Percentiles rank a stretch among this genome's conserved stretches.
Conservation (phyloP, 2,797 vertebrate genomes). For the Alosa sapidissima region DNA sequence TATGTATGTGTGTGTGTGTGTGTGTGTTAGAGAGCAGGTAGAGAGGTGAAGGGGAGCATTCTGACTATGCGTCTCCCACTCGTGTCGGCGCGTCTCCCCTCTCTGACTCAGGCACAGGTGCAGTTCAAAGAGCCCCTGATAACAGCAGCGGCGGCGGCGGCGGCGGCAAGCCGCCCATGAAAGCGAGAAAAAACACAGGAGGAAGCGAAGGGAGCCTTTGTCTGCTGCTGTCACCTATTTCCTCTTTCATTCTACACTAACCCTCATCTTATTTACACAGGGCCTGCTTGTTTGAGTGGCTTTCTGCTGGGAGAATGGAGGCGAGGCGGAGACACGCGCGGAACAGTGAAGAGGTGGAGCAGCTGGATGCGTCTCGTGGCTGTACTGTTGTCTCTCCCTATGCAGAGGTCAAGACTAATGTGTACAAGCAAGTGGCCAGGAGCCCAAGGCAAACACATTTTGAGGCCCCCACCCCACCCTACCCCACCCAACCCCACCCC, state of each 20-base stretch:
- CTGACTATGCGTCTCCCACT: slow-evolving; percentile 46
- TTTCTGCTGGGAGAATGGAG: not conserved
- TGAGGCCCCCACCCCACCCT: not conserved
- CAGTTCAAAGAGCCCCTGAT: slow-evolving; percentile 71
- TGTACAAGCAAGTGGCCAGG: not conserved
- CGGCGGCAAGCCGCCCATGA: not conserved
- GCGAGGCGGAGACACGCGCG: too few relatives aligned
- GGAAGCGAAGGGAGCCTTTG: not conserved
- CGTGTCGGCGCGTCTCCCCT: slow-evolving; percentile 61
- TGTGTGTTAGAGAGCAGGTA: not conserved
- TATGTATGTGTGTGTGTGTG: not conserved
- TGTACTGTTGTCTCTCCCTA: not conserved
- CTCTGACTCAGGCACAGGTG: slow-evolving; percentile 68
- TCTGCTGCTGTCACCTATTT: not conserved
- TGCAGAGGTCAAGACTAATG: not conserved
- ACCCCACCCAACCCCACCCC: not conserved
- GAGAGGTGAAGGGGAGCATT: not conserved
- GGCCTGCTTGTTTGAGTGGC: not conserved
- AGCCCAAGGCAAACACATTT: not conserved
- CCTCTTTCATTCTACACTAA: not conserved
- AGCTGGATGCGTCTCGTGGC: not conserved
- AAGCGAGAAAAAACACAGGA: slow-evolving; percentile 17
- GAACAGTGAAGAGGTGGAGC: not conserved
- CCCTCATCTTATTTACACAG: slow-evolving; percentile 10
- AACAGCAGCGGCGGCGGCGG: slow-evolving; percentile 53